phyloP scores from a whole-genome alignment of 2,113 vertebrate genomes.

The Fulica atra region DNA sequence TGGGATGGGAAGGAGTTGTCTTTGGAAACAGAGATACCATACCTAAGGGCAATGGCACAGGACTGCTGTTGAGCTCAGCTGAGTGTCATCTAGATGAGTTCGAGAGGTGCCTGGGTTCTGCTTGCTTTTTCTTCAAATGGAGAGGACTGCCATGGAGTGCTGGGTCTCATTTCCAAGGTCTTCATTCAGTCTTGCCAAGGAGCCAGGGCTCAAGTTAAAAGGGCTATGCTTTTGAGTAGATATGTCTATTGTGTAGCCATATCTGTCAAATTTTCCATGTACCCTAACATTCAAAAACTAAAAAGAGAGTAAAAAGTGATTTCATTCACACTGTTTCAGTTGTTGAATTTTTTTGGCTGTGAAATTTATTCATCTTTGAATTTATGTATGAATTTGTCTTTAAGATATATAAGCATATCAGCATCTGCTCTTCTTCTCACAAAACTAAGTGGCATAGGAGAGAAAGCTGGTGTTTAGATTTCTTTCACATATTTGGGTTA shows the following conservation, averaged over 20 bases:
- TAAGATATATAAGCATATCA: neutral
- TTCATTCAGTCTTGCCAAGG: neutral
- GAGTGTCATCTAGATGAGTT: neutral
- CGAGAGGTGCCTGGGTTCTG: neutral
- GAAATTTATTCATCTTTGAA: neutral
- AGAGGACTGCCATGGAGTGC: neutral
- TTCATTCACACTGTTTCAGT: neutral
- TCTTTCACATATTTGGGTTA: neutral
- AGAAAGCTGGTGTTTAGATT: neutral
- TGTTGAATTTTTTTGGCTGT: neutral
- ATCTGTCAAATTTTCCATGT: neutral
- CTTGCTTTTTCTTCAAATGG: neutral
- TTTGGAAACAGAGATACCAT: neutral
- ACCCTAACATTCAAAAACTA: neutral
- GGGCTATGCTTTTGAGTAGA: neutral
- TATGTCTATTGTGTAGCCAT: fast-evolving
- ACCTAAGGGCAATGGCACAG: neutral
- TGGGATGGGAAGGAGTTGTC: neutral
- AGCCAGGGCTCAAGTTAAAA: neutral
- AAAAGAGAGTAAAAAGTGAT: neutral
- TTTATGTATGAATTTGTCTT: neutral
- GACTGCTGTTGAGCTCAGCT: neutral
- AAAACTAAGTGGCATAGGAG: neutral
- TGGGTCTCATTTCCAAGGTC: neutral
- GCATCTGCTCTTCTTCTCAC: neutral